phyloP scores from a whole-genome alignment of 2,888 invertebrate genomes.

The Caenorhabditis sulstoni region DNA sequence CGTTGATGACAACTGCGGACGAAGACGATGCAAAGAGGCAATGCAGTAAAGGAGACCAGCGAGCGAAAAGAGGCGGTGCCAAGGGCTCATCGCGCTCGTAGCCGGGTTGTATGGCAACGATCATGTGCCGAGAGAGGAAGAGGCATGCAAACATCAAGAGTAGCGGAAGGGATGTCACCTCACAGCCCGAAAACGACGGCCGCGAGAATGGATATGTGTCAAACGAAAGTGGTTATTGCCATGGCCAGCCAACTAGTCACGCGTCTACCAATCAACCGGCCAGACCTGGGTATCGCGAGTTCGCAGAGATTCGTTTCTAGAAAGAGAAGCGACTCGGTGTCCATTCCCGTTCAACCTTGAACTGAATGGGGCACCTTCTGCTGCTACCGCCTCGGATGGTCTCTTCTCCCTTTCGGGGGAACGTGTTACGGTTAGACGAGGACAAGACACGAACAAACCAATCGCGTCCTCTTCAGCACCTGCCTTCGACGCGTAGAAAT shows the following conservation, averaged over 20 bases:
- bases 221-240: slow-evolving; percentile 22
- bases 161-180: neutral
- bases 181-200: neutral
- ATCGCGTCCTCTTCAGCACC: slow-evolving; percentile 19
- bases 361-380: slow-evolving; percentile 34
- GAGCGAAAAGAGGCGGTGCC: slow-evolving; percentile 1
- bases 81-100: slow-evolving; percentile 6
- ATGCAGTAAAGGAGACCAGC: slow-evolving; percentile 7
- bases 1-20: neutral
- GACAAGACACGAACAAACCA: slow-evolving; percentile 29
- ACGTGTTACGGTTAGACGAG: slow-evolving; percentile 16
- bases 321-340: slow-evolving; percentile 40
- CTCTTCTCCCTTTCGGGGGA: neutral
- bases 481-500: slow-evolving; percentile 20
- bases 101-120: slow-evolving; percentile 3
- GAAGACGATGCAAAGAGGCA: neutral
- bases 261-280: neutral
- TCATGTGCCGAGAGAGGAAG: slow-evolving; percentile 6
- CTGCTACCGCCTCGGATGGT: slow-evolving; percentile 6
- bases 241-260: slow-evolving; percentile 18
- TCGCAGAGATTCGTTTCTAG: neutral
- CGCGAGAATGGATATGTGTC: slow-evolving; percentile 9
- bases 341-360: slow-evolving; percentile 27
- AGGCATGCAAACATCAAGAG: slow-evolving; percentile 18
- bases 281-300: neutral